Evolutionary conservation across 2,888 invertebrate species (phyloP), one percentile per base, ranked within the genome.

Genomic region (Blastobasis adustella): DNA sequence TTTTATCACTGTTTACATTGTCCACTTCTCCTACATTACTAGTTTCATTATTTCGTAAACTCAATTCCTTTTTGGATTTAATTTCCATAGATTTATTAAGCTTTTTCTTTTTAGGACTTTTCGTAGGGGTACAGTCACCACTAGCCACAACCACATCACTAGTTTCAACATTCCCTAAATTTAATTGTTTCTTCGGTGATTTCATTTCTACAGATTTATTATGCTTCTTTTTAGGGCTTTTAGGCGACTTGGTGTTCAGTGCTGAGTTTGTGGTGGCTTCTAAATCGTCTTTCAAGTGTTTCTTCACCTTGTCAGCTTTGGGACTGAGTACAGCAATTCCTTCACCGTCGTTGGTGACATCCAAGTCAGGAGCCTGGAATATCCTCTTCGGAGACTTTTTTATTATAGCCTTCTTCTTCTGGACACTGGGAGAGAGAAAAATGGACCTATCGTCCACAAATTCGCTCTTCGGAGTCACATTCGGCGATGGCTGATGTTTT

Each of bases 311-410:
- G 8, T 85, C 79, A 7, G 79, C 79, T 54, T 81, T 80, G 0
- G 84, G 81, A 54, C 82, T 85, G 0, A 53, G 54, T 4, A 63
- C 3, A 6, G 56, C 44, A 47, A 62, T 61, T 47, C 57, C 66
- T 4, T 78, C 76, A n/a, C 65, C 67, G 47, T 76, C 76, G 8
- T 69, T 72, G 0, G 76, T 73, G 4, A 61, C 56, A 48, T 86
- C 84, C 53, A 80, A 61, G 49, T 84, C 83, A 4, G 78, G 73
- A 52, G 80, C 84, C 58, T 84, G 68, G 48, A 88, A 88, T 62
- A 88, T 88, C 54, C 88, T 77, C 59, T 88, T 88, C 0, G 88
- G 88, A 0, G 87, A 86, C 54, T 87, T 88, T 56, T 88, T 88
- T 5, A 82, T 73, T 36, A 88, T 76, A 41, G 81, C 86, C 53